These are phyloP conservation scores for Fragum sueziense DNA, from an alignment of 2,888 invertebrate species.

Conservation along the genomic window DNA sequence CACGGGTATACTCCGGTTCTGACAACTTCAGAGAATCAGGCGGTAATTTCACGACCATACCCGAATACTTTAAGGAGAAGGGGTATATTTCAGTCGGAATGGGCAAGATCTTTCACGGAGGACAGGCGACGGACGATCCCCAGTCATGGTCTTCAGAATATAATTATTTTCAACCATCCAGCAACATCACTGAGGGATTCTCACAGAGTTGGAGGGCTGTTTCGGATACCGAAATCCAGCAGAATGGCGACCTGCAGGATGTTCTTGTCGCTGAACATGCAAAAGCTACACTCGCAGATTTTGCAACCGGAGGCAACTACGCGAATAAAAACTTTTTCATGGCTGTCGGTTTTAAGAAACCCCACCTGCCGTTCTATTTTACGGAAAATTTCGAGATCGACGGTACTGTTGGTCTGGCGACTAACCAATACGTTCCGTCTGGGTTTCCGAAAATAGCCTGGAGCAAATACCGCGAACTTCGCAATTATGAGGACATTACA, in stretches of 20 bases:
- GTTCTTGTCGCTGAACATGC: neutral
- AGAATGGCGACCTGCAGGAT: neutral
- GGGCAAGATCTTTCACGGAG: slow-evolving; percentile 9
- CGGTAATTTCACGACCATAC: slow-evolving; percentile 7
- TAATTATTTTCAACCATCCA: neutral
- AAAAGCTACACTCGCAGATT: neutral
- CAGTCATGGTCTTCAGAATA: neutral
- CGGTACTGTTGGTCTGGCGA: slow-evolving; percentile 1
- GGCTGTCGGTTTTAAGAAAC: slow-evolving; percentile 3
- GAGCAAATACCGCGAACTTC: too few species aligned
- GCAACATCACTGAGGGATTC: neutral
- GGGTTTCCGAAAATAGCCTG: neutral
- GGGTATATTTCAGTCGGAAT: slow-evolving; percentile 1
- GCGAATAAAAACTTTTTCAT: slow-evolving; percentile 1
- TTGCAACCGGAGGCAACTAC: neutral
- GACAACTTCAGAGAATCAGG: neutral
- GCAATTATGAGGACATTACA: neutral
- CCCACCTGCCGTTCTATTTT: neutral
- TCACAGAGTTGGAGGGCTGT: neutral
- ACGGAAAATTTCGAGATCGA: slow-evolving; percentile 1
- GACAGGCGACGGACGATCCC: neutral
- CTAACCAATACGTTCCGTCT: neutral
- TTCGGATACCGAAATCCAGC: neutral
- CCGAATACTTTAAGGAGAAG: slow-evolving; percentile 9
- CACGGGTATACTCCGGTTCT: neutral